Percentiles rank a stretch among this genome's conserved stretches.
These are phyloP conservation scores for Carcharodon carcharias DNA, from an alignment of 2,797 vertebrate genomes.

Conservation along the genomic window DNA sequence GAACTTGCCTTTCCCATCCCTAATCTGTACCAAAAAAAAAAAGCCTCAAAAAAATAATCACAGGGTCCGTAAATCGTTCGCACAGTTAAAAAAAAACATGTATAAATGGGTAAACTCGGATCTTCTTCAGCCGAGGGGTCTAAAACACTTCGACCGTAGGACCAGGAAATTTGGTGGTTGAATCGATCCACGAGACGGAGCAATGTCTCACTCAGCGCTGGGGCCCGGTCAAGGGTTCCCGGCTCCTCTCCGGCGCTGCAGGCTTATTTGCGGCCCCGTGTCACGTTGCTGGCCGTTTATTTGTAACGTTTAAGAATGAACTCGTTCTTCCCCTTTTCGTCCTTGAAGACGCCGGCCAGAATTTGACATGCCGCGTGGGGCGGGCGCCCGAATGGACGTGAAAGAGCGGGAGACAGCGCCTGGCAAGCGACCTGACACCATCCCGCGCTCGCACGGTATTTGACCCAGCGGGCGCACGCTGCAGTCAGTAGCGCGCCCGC, in stretches of 20 bases:
- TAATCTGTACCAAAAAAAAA: not conserved
- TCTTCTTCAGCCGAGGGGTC: not conserved
- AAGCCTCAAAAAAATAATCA: not conserved
- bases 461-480: no score
- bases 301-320: not conserved
- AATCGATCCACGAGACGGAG: not conserved
- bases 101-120: not conserved
- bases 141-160: accelerated
- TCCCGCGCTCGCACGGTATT: no score
- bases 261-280: not conserved
- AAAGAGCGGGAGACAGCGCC: no score
- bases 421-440: no score
- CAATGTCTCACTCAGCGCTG: not conserved
- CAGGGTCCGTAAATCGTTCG: not conserved
- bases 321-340: not conserved
- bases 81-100: not conserved
- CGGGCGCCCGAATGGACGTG: no score
- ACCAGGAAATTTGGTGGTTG: not conserved
- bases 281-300: not conserved
- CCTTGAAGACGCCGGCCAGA: not conserved
- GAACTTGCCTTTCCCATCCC: not conserved
- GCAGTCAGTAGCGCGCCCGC: no score
- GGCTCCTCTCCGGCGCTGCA: not conserved
- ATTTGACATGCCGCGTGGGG: no score
- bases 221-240: not conserved